These are phyloP conservation scores for Harmothoe impar DNA, from an alignment of 2,888 invertebrate species.

Conservation along the genomic window DNA sequence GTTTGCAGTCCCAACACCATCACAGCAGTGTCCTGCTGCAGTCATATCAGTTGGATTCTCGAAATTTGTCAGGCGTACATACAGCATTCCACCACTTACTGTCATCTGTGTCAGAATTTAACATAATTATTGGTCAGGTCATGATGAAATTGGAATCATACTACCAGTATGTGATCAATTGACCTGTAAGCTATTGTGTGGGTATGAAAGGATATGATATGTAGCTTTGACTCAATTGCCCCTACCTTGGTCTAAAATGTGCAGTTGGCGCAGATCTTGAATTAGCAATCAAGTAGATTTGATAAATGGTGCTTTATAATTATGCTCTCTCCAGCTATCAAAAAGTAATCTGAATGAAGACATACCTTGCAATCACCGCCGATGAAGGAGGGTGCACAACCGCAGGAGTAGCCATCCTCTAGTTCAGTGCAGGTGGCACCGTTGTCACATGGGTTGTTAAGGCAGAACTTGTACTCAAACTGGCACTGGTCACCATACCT, in stretches of 20 bases:
- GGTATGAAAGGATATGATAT: too few species aligned
- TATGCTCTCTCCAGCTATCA: too few species aligned
- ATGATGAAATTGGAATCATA: too few species aligned
- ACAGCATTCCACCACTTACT: slow-evolving; percentile 18
- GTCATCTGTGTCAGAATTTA: slow-evolving; percentile 2
- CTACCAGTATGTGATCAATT: too few species aligned
- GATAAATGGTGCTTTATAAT: too few species aligned
- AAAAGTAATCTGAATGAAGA: too few species aligned
- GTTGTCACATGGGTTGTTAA: slow-evolving; percentile 31
- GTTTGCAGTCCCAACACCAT: slow-evolving; percentile 38
- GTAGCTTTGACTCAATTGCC: too few species aligned
- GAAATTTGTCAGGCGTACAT: neutral
- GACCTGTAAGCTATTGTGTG: too few species aligned
- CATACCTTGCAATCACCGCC: slow-evolving; percentile 36
- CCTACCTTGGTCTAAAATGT: too few species aligned
- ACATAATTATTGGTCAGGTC: too few species aligned
- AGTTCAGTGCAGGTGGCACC: slow-evolving; percentile 8
- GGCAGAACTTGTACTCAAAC: slow-evolving; percentile 41
- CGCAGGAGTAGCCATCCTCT: neutral
- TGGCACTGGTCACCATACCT: slow-evolving; percentile 40
- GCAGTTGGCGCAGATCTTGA: too few species aligned
- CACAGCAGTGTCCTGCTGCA: slow-evolving; percentile 59
- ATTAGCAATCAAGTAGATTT: too few species aligned
- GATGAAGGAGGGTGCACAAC: slow-evolving; percentile 44
- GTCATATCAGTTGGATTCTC: slow-evolving; percentile 54